Evolutionary conservation across 1,140 invertebrate genomes (phyloP).

Genomic region (Pentalonia nigronervosa): DNA sequence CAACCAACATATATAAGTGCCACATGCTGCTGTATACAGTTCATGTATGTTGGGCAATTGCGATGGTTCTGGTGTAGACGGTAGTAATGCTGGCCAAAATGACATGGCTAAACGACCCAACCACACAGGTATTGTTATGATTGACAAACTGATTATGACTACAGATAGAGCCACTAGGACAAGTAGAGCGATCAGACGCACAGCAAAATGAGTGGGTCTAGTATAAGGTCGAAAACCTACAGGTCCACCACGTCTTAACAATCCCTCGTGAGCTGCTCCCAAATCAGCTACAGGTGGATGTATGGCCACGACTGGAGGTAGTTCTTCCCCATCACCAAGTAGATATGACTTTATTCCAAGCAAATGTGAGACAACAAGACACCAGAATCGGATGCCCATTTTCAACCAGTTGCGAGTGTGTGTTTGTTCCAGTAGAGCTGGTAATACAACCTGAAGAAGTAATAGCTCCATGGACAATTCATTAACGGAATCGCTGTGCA

Average conservation of each 20-base stretch:
- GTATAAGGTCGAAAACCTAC: conserved; percentile 88
- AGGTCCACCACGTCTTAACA: conserved; percentile 79
- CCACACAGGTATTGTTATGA: conserved; percentile 89
- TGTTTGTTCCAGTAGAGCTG: conserved; percentile 93
- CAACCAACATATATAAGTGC: conserved; percentile 93
- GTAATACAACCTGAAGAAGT: conserved; percentile 93
- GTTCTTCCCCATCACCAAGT: conserved; percentile 72
- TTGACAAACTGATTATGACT: conserved; percentile 80
- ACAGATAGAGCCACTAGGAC: conserved; percentile 84
- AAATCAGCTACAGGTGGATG: conserved; percentile 67
- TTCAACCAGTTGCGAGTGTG: conserved; percentile 94
- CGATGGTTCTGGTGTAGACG: conserved; percentile 64
- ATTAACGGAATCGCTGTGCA: conserved; percentile 82
- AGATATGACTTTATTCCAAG: conserved; percentile 90
- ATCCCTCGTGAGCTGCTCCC: conserved; percentile 82
- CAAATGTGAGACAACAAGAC: conserved; percentile 82
- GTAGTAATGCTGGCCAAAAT: conserved; percentile 76
- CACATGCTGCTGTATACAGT: conserved; percentile 92
- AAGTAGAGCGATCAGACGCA: conserved; percentile 80
- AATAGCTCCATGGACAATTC: conserved; percentile 94
- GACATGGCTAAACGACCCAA: conserved; percentile 88
- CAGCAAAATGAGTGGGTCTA: conserved; percentile 81
- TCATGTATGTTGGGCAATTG: conserved; percentile 80
- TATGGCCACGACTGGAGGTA: conserved; percentile 59
- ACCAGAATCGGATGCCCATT: conserved; percentile 87